Conservation (phyloP, 2,113 vertebrate species). For the Recurvirostra avosetta region DNA sequence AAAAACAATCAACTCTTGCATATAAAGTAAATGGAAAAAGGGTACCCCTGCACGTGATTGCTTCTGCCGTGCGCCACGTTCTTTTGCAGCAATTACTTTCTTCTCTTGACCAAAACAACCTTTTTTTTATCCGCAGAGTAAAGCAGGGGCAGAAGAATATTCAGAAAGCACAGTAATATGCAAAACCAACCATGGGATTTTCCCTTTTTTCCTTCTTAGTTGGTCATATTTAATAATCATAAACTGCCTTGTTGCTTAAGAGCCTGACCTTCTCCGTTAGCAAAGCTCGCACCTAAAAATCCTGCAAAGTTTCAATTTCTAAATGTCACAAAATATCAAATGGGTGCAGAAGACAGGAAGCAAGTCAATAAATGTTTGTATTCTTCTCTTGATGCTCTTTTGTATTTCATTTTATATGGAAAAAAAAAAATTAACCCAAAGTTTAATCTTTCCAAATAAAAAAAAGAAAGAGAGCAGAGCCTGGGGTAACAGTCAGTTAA, state of each 20-base stretch:
- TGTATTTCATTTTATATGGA: constrained; percentile 18
- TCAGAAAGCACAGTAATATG: not conserved
- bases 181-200: not conserved
- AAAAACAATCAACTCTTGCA: constrained; percentile 50
- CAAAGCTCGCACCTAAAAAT: constrained; percentile 34
- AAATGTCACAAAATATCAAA: constrained; percentile 73
- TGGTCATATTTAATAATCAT: constrained; percentile 48
- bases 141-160: not conserved
- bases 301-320: constrained; percentile 55
- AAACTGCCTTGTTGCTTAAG: constrained; percentile 35
- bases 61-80: not conserved
- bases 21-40: constrained; percentile 2
- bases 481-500: constrained; percentile 39
- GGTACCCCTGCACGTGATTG: not conserved
- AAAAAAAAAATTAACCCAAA: not conserved
- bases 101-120: not conserved
- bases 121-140: not conserved
- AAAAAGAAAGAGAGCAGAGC: not conserved
- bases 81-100: constrained; percentile 13
- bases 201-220: not conserved
- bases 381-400: constrained; percentile 43
- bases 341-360: constrained; percentile 48
- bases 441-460: constrained; percentile 37
- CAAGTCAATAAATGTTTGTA: constrained; percentile 64
- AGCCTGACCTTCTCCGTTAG: constrained; percentile 45